phyloP scores from a whole-genome alignment of 2,888 invertebrate genomes.

The Ectemnius continuus region DNA sequence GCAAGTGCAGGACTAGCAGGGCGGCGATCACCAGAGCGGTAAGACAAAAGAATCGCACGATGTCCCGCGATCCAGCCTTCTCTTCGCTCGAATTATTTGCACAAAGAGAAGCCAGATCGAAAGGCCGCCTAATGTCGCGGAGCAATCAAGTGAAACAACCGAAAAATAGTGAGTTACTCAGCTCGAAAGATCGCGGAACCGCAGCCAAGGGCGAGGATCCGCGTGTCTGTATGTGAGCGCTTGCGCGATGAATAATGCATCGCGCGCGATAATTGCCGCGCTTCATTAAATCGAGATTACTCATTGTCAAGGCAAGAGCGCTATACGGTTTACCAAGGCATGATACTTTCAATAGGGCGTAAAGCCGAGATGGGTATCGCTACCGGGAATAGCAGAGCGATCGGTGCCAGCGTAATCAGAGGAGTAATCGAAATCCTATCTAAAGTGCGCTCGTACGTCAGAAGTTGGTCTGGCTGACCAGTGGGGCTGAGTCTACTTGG shows the following conservation, averaged over 20 bases:
- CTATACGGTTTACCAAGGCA: conserved; percentile 14
- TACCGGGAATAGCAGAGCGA: conserved; percentile 30
- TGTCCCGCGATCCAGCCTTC: conserved; percentile 47
- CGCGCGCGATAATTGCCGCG: conserved; percentile 50
- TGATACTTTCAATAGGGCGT: conserved; percentile 24
- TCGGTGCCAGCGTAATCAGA: neutral
- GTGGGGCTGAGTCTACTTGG: neutral
- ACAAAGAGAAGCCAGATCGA: neutral
- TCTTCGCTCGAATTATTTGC: conserved; percentile 22
- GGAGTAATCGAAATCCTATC: conserved; percentile 2
- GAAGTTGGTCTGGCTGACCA: neutral
- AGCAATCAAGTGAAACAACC: neutral
- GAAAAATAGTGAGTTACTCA: neutral
- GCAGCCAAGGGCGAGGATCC: conserved; percentile 16
- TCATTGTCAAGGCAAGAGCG: conserved; percentile 41
- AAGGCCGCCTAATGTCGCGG: neutral
- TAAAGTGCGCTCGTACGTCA: neutral
- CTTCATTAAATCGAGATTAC: conserved; percentile 52
- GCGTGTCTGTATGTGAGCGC: conserved; percentile 30
- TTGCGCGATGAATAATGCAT: conserved; percentile 49
- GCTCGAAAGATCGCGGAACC: conserved; percentile 13
- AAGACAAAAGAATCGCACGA: conserved; percentile 68
- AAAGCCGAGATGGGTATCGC: conserved; percentile 34
- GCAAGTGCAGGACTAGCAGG: conserved; percentile 27
- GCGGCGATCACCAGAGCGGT: conserved; percentile 63